Base-by-base conservation (phyloP, 1,140 invertebrate species). In the Cotesia vestalis region DNA sequence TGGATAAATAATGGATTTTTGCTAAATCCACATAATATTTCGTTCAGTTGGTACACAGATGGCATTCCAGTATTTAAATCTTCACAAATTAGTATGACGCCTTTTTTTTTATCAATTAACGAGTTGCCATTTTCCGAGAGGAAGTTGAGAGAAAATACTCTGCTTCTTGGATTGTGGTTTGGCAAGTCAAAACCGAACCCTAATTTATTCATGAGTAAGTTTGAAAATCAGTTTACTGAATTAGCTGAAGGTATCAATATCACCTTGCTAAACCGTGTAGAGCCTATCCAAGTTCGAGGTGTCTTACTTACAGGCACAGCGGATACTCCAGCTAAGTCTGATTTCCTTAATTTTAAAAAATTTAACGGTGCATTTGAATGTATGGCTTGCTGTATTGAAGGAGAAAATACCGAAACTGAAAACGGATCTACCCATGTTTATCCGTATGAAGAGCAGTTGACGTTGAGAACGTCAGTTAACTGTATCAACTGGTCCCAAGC, bases 1-100 rank as follows among this genome's bases (percentile, higher is more conserved):
- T 78, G 66, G 71, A 20, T 70, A 12, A 6, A 73, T 53, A 74
- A 76, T 67, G 77, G 76, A 8, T 76, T 78, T 73, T 51, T 80
- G 0, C 57, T n/a, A 4, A 74, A 75, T 72, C 72, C 71, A 46
- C 59, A 78, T 69, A 76, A 78, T 72, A 77, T 78, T 59, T 78
- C 73, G 1, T 75, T 78, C 12, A 71, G 53, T 8, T 78, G 73
- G 73, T 79, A 79, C 66, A 80, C 80, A 9, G 81, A 84, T 64
- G 82, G 81, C 0, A 72, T 83, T 40, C 78, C 80, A 9, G 75
- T 83, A 5, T 84, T 83, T 55, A 80, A 82, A 71, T 84, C 81
- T 0, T 81, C 81, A 17, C 73, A 78, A 74, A 73, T 77, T 27
- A 78, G 76, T 66, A 73, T 81, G 55, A 84, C 81, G 80, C 81